A percentile compares a stretch with the other conserved stretches of the same genome.
Evolutionary conservation across 1,140 invertebrate genomes (phyloP).

Genomic region (Diachasma alloeum): DNA sequence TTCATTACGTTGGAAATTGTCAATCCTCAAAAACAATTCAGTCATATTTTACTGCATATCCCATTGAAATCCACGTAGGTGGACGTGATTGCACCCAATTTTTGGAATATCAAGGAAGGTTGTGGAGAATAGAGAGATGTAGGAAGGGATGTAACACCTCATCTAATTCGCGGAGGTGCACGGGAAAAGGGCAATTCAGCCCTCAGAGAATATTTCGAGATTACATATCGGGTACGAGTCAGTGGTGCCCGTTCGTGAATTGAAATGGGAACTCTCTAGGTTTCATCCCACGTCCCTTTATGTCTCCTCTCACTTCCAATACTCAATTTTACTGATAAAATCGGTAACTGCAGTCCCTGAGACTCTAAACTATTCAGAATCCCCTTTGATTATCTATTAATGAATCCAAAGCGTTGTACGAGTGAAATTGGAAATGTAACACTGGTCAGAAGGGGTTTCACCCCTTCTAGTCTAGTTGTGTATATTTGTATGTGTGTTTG

Average conservation of each 20-base stretch:
- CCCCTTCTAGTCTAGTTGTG: too few species aligned
- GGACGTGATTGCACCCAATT: constrained; percentile 6
- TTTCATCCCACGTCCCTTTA: neutral
- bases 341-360: neutral
- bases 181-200: neutral
- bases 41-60: neutral
- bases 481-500: too few species aligned
- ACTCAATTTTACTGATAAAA: neutral
- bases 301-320: neutral
- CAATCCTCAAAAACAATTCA: neutral
- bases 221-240: constrained; percentile 16
- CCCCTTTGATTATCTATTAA: neutral
- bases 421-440: too few species aligned
- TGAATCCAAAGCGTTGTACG: neutral
- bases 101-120: neutral
- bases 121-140: neutral
- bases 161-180: constrained; percentile 19
- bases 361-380: neutral
- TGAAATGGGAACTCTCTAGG: neutral
- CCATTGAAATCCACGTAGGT: neutral
- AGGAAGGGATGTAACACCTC: neutral
- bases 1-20: too few species aligned
- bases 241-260: neutral
- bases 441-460: too few species aligned
- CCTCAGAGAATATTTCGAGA: constrained; percentile 25